Evolutionary conservation across 2,888 invertebrate genomes (phyloP).

Genomic region (Coelopa pilipes): DNA sequence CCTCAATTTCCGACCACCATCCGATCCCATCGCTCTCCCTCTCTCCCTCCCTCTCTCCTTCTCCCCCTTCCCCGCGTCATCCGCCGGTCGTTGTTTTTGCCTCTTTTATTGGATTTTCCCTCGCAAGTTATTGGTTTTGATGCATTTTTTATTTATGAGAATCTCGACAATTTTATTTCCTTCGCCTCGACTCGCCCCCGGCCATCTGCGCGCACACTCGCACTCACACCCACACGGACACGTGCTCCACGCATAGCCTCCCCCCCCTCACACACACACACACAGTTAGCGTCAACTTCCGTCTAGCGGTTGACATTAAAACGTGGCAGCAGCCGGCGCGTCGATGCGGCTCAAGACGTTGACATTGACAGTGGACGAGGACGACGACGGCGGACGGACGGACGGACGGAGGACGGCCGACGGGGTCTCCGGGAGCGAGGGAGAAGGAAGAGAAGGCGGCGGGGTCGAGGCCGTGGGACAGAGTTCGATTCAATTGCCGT

Average conservation of each 20-base stretch:
- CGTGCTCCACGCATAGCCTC: not conserved
- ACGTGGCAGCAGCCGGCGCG: not conserved
- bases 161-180: slow-evolving; percentile 33
- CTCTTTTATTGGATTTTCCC: slow-evolving; percentile 47
- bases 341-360: slow-evolving; percentile 32
- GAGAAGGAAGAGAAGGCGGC: no score
- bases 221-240: not conserved
- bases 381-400: not conserved
- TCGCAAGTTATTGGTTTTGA: slow-evolving; percentile 46
- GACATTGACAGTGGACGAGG: slow-evolving; percentile 35
- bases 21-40: no score
- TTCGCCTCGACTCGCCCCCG: not conserved
- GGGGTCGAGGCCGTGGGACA: not conserved
- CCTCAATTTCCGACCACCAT: no score
- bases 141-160: slow-evolving; percentile 48
- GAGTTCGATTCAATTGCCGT: slow-evolving; percentile 36
- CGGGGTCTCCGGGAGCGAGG: no score
- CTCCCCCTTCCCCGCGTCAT: not conserved
- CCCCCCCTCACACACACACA: not conserved
- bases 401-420: no score
- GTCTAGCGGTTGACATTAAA: slow-evolving; percentile 28
- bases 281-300: not conserved
- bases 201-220: not conserved
- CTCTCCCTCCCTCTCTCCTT: not conserved
- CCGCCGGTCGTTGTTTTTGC: not conserved